A percentile compares a stretch with the other conserved stretches of the same genome.
phyloP scores from a whole-genome alignment of 37 sponge, comb jelly and placozoan genomes.

The Mnemiopsis leidyi region DNA sequence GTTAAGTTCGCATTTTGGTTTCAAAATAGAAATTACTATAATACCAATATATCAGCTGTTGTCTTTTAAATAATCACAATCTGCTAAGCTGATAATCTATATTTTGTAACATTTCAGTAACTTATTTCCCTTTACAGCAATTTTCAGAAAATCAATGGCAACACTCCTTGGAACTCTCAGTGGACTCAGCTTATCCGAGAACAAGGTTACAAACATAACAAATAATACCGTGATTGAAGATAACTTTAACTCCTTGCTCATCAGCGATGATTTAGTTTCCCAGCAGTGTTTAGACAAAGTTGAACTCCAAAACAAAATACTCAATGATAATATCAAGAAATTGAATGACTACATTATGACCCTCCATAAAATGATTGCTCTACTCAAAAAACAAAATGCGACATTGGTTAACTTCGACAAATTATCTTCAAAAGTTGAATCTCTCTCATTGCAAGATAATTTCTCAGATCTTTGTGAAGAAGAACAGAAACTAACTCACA shows the following conservation, averaged over 20 bases:
- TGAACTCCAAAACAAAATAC: not conserved
- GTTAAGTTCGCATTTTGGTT: too few species aligned
- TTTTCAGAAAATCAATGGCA: not conserved
- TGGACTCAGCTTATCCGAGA: not conserved
- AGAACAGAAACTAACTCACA: not conserved
- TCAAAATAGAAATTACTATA: too few species aligned
- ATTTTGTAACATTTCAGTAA: too few species aligned
- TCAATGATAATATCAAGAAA: not conserved
- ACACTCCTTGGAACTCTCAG: not conserved
- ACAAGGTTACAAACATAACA: not conserved
- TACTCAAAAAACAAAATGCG: slow-evolving; percentile 16
- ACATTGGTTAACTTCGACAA: not conserved
- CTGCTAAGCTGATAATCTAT: too few species aligned
- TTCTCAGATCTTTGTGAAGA: not conserved
- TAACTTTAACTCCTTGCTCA: not conserved
- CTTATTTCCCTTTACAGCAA: too few species aligned
- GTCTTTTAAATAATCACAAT: too few species aligned
- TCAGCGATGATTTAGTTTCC: not conserved
- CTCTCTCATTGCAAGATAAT: not conserved
- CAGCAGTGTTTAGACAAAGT: not conserved
- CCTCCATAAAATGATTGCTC: slow-evolving; percentile 58
- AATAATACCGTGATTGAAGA: not conserved
- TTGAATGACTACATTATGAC: slow-evolving; percentile 18
- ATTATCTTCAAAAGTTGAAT: not conserved
- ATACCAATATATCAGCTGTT: too few species aligned